These are phyloP conservation scores for Florisuga fusca DNA, from an alignment of 2,797 vertebrate genomes.

Conservation along the genomic window DNA sequence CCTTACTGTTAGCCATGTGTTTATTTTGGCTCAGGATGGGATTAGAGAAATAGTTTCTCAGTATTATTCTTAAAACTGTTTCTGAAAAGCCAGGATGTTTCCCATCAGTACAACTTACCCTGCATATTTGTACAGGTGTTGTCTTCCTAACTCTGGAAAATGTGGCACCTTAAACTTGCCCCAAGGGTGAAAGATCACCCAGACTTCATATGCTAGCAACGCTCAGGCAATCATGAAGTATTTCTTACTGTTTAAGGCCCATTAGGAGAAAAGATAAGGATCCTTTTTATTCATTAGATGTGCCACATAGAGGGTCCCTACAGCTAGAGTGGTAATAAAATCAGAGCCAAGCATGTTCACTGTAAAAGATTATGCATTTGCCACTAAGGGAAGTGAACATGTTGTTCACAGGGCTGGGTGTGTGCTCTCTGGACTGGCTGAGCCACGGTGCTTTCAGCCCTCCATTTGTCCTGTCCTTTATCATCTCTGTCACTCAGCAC, in stretches of 20 bases:
- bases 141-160: slow-evolving; percentile 43
- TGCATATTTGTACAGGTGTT: slow-evolving; percentile 35
- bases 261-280: slow-evolving; percentile 69
- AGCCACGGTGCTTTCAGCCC: slow-evolving; percentile 83
- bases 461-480: slow-evolving; percentile 91
- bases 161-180: background rate
- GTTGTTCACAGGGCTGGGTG: slow-evolving; percentile 87
- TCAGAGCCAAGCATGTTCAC: slow-evolving; percentile 75
- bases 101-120: background rate
- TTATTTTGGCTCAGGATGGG: slow-evolving; percentile 31
- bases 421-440: slow-evolving; percentile 85
- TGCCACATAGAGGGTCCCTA: slow-evolving; percentile 70
- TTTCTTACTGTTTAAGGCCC: slow-evolving; percentile 54
- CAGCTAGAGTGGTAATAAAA: slow-evolving; percentile 82
- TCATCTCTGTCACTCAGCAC: slow-evolving; percentile 88
- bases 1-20: background rate
- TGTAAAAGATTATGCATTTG: slow-evolving; percentile 85
- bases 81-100: slow-evolving; percentile 12
- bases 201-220: background rate
- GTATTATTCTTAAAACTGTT: slow-evolving; percentile 7
- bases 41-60: slow-evolving; percentile 24
- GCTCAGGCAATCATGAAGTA: slow-evolving; percentile 78
- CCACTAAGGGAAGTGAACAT: slow-evolving; percentile 81
- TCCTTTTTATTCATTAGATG: slow-evolving; percentile 76
- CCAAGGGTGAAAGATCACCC: slow-evolving; percentile 24